phyloP scores from a whole-genome alignment of 2,113 vertebrate genomes.

The Sinocyclocheilus maitianheensis region DNA sequence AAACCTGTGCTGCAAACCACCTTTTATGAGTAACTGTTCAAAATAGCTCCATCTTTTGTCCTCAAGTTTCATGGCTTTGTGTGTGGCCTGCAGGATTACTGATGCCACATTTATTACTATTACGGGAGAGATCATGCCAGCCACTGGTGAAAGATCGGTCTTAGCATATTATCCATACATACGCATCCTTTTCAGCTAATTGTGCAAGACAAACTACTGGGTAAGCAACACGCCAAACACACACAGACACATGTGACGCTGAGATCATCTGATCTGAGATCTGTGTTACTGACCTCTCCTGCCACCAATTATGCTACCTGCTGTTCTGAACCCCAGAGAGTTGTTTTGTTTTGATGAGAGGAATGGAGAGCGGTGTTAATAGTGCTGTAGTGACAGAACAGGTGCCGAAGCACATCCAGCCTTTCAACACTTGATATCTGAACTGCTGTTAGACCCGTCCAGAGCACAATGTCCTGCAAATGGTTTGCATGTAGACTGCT shows the following conservation, averaged over 20 bases:
- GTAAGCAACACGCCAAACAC: slow-evolving; percentile 29
- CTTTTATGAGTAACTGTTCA: slow-evolving; percentile 20
- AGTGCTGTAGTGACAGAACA: slow-evolving; percentile 44
- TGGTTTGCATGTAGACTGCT: neutral
- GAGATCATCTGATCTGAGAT: slow-evolving; percentile 4
- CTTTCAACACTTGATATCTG: slow-evolving; percentile 61
- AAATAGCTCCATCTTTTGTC: neutral
- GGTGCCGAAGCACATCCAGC: slow-evolving; percentile 44
- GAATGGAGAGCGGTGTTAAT: slow-evolving; percentile 28
- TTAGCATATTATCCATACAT: slow-evolving; percentile 14
- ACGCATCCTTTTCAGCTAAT: slow-evolving; percentile 17
- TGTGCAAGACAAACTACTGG: slow-evolving; percentile 29
- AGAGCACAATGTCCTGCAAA: slow-evolving; percentile 10
- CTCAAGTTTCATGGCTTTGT: neutral
- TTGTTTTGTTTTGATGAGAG: slow-evolving; percentile 36
- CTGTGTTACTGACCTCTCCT: slow-evolving; percentile 3
- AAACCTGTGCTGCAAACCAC: neutral
- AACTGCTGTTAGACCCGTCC: slow-evolving; percentile 48
- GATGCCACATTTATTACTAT: slow-evolving; percentile 14
- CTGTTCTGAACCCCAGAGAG: slow-evolving; percentile 6
- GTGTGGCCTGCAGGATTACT: slow-evolving; percentile 16
- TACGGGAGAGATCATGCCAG: slow-evolving; percentile 6
- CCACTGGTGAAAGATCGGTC: neutral
- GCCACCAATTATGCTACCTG: slow-evolving; percentile 15
- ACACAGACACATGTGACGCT: neutral